Base-by-base conservation (phyloP, 2,113 vertebrate genomes). In the Poicephalus gulielmi region DNA sequence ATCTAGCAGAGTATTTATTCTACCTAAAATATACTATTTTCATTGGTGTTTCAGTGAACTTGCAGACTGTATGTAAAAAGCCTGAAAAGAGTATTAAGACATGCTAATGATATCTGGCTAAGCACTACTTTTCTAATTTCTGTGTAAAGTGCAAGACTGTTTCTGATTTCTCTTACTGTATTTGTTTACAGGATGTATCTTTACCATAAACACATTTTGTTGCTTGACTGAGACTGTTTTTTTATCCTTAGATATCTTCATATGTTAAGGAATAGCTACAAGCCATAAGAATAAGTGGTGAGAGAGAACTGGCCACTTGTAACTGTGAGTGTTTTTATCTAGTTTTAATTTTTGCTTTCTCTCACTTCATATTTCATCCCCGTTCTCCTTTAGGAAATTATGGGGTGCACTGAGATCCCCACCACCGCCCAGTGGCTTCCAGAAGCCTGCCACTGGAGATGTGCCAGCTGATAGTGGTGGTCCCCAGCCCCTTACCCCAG, bases 391-490 rank as follows among this genome's bases (percentile, higher is more conserved):
- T 4, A 76, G 64, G 35, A 73, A 53, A 70, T 33, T 55, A 35
- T 69, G 18, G 16, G 20, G 20, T 33, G 13, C 27, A 30, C 41
- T 17, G 27, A 46, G n/a, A 78, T 75, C 23, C 10, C 46, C 37
- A 37, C 15, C 74, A 55, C 24, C 13, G 7, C 24, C 49, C 0
- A 0, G 0, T 55, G 17, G 15, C 27, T n/a, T 53, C 9, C n/a
- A 16, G 37, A 24, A 16, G 41, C 37, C 31, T 83, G 63, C 52
- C 39, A 4, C 59, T 62, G 63, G 22, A 73, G 39, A 19, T 41
- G 7, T 10, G 27, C 28, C 3, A 10, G 47, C 35, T 88, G 74
- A 28, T 3, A 17, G 19, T 2, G 0, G 2, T 31, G 5, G 1
- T 19, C 9, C 18, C 9, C 33, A 10, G 18, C 35, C 16, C 28